Percentiles rank a stretch among this genome's conserved stretches.
These are phyloP conservation scores for Ranitomeya imitator DNA, from an alignment of 2,113 vertebrate genomes.

Conservation along the genomic window DNA sequence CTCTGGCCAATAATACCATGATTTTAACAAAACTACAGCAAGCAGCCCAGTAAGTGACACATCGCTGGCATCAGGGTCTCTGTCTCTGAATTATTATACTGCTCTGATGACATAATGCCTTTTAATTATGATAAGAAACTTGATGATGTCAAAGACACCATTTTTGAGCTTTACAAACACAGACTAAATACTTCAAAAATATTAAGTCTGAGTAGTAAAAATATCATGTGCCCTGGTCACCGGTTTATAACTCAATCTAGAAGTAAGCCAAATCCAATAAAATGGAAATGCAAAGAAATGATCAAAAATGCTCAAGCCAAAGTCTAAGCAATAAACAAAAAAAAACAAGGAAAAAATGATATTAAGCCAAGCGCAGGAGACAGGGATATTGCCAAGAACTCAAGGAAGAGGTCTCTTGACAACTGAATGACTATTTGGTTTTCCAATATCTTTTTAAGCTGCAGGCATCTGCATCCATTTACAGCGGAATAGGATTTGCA, in stretches of 20 bases:
- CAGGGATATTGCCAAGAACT: neutral
- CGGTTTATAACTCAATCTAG: neutral
- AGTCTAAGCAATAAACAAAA: neutral
- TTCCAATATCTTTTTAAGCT: neutral
- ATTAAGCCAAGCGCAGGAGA: neutral
- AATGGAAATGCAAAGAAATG: neutral
- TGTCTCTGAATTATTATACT: too few relatives aligned
- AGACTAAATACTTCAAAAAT: neutral
- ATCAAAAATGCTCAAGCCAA: neutral
- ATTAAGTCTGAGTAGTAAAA: neutral
- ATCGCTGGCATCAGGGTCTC: too few relatives aligned
- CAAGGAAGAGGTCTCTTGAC: slow-evolving; percentile 5
- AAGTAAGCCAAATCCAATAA: neutral
- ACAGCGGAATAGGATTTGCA: neutral
- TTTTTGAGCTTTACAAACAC: neutral
- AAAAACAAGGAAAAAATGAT: neutral
- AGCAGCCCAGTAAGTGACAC: too few relatives aligned
- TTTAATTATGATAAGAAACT: neutral
- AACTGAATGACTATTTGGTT: slow-evolving; percentile 24
- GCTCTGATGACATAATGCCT: too few relatives aligned
- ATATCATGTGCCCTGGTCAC: neutral
- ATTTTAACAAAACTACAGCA: too few relatives aligned
- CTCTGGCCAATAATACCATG: too few relatives aligned
- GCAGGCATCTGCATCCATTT: slow-evolving; percentile 24
- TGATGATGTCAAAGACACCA: neutral